phyloP scores from a whole-genome alignment of 2,797 vertebrate genomes.

The Synanceia verrucosa region DNA sequence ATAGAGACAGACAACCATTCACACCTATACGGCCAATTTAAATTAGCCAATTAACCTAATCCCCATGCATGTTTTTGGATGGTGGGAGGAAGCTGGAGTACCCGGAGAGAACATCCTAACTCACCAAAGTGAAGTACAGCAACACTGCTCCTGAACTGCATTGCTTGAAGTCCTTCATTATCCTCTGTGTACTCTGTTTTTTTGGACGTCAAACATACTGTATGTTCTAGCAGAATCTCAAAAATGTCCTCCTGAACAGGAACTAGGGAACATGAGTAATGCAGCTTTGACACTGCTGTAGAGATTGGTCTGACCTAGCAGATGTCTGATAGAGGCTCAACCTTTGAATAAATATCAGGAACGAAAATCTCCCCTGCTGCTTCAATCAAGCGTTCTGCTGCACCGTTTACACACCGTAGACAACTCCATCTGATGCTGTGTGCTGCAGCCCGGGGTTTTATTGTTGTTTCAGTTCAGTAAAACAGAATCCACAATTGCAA shows the following conservation, averaged over 20 bases:
- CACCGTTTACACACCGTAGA: background rate
- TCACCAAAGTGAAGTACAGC: too few species aligned
- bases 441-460: background rate
- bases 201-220: too few species aligned
- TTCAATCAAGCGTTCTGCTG: constrained; percentile 8
- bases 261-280: background rate
- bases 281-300: background rate
- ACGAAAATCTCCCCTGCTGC: constrained; percentile 1
- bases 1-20: too few species aligned
- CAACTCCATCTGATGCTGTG: background rate
- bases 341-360: background rate
- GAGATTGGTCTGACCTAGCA: constrained; percentile 31
- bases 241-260: background rate
- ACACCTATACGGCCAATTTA: too few species aligned
- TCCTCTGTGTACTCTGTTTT: too few species aligned
- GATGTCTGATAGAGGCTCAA: constrained; percentile 4
- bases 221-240: too few species aligned
- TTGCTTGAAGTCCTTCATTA: too few species aligned
- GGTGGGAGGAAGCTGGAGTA: too few species aligned
- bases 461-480: background rate
- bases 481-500: constrained; percentile 7
- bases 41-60: too few species aligned
- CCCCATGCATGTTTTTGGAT: too few species aligned
- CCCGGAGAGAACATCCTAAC: too few species aligned
- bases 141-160: too few species aligned